phyloP scores from a whole-genome alignment of 1,140 invertebrate genomes.

The Temnothorax nylanderi region DNA sequence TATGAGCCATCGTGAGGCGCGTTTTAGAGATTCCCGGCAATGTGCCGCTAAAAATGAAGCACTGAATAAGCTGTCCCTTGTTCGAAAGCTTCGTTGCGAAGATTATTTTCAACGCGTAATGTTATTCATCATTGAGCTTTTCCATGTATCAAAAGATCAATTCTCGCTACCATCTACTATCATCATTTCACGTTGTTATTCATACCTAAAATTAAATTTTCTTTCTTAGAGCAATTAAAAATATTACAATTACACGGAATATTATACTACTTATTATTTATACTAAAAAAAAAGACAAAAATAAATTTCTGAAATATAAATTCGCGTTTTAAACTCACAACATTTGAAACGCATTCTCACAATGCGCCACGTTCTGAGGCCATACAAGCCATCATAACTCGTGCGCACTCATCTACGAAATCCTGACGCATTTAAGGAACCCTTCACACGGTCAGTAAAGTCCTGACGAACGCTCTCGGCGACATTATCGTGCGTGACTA shows the following conservation, averaged over 20 bases:
- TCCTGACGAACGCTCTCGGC: constrained; percentile 50
- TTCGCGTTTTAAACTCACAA: not conserved
- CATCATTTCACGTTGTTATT: not conserved
- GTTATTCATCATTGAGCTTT: constrained; percentile 31
- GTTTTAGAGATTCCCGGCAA: constrained; percentile 59
- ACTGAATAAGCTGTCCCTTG: constrained; percentile 61
- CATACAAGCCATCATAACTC: constrained; percentile 31
- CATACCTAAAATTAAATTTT: not conserved
- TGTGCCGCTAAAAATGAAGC: constrained; percentile 59
- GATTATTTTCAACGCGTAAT: constrained; percentile 44
- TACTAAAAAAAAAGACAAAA: not conserved
- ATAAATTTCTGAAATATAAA: not conserved
- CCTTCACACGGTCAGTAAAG: constrained; percentile 49
- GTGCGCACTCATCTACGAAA: constrained; percentile 21
- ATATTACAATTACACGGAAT: not conserved
- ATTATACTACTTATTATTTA: not conserved
- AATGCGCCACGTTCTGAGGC: not conserved
- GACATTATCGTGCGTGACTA: constrained; percentile 57
- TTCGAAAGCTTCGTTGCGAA: constrained; percentile 43
- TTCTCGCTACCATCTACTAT: not conserved
- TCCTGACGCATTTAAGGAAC: constrained; percentile 43
- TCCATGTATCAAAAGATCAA: constrained; percentile 1
- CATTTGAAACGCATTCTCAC: not conserved
- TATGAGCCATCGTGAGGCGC: constrained; percentile 56
- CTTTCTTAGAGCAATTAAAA: not conserved